These are phyloP conservation scores for Mesorhabditis spiculigera DNA, from an alignment of 2,888 invertebrate genomes.

Conservation along the genomic window DNA sequence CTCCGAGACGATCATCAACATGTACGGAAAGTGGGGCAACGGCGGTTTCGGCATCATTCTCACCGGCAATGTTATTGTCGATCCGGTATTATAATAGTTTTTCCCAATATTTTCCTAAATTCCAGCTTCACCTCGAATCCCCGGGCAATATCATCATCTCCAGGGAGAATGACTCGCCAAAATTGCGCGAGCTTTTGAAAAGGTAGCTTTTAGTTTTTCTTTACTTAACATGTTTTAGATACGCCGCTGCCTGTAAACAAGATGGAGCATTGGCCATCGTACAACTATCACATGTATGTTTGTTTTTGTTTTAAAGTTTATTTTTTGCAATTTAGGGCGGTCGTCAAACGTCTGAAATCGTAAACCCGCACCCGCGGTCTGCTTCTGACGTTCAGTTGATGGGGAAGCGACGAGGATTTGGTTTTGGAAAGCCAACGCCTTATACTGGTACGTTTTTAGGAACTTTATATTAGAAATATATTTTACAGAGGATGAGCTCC, in stretches of 20 bases:
- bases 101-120: background rate
- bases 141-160: slow-evolving; percentile 25
- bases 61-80: slow-evolving; percentile 39
- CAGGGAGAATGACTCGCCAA: slow-evolving; percentile 20
- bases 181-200: slow-evolving; percentile 16
- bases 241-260: slow-evolving; percentile 27
- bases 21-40: slow-evolving; percentile 40
- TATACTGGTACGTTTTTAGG: slow-evolving; percentile 9
- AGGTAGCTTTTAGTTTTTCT: slow-evolving; percentile 8
- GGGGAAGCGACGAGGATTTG: slow-evolving; percentile 3
- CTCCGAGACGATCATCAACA: slow-evolving; percentile 22
- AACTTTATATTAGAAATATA: too few species aligned
- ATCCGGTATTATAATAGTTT: slow-evolving; percentile 12
- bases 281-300: slow-evolving; percentile 29
- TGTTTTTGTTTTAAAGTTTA: slow-evolving; percentile 8
- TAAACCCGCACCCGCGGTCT: slow-evolving; percentile 22
- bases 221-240: too few species aligned
- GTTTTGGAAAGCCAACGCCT: slow-evolving; percentile 30
- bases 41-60: slow-evolving; percentile 43
- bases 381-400: slow-evolving; percentile 22
- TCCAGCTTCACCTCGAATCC: slow-evolving; percentile 25
- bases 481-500: slow-evolving; percentile 17
- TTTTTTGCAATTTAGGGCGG: slow-evolving; percentile 19
- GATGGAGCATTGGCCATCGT: slow-evolving; percentile 31
- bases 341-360: slow-evolving; percentile 18